phyloP scores from a whole-genome alignment of 2,113 vertebrate genomes.

The Crocuta crocuta region DNA sequence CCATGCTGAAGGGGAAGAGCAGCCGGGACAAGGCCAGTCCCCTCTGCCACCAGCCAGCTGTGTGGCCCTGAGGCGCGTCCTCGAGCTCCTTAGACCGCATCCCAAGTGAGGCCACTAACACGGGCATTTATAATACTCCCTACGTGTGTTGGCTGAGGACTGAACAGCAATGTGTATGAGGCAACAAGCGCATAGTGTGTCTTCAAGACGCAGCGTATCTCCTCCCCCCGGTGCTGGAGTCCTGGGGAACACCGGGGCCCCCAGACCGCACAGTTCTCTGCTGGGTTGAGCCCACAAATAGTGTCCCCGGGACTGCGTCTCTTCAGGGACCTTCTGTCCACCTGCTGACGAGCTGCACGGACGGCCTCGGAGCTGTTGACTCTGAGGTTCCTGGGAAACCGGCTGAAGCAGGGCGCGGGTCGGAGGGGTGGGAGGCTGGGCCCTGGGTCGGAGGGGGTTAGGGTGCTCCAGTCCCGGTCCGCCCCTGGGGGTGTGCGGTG shows the following conservation, averaged over 20 bases:
- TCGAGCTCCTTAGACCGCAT: background rate
- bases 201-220: accelerated
- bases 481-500: accelerated
- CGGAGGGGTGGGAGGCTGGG: background rate
- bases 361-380: background rate
- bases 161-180: no score
- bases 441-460: no score
- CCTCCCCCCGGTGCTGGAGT: background rate
- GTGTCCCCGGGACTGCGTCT: background rate
- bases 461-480: no score
- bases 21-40: background rate
- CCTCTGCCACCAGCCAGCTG: background rate
- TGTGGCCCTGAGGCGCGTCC: background rate
- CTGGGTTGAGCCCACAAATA: background rate
- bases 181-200: background rate
- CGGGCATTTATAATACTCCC: accelerated
- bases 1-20: background rate
- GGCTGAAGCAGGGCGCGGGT: accelerated
- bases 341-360: background rate
- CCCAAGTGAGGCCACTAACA: background rate
- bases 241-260: background rate
- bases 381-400: no score
- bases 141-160: no score
- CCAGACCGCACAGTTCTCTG: background rate
- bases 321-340: background rate